Base-by-base conservation (phyloP, 2,888 invertebrate genomes). In the Caenorhabditis panamensis region DNA sequence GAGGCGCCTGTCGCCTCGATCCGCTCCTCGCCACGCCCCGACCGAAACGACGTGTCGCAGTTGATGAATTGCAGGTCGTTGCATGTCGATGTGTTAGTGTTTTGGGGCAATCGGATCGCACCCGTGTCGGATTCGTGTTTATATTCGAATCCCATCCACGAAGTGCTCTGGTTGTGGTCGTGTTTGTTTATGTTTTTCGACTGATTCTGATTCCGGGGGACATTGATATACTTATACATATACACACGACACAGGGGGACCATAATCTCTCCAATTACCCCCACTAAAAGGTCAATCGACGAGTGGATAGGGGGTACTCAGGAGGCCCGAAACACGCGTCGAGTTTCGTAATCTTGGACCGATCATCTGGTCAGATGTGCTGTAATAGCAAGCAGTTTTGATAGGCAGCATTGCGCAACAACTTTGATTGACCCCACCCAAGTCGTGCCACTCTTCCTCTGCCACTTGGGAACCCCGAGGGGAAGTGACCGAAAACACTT, bases 371-470 rank as follows among this genome's bases (percentile, higher is more conserved):
- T 47, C 36, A 77, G 77, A 77, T 77, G 49, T 69, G 64, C 64
- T 73, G 73, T 73, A 66, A 73, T 66, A 51, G 72, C 49, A 69
- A 72, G 67, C 54, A 71, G 78, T 78, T 78, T 78, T 78, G 78
- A 72, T 78, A 78, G 78, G 72, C 71, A 72, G 71, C 47, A 47
- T 78, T 78, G 78, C 78, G 78, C 78, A 78, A 78, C 73, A 66
- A 49, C 58, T 72, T 72, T 73, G 73, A 73, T 73, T 72, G 73
- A 73, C 73, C 73, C 66, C 11, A 22, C 26, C n/a, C n/a, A n/a
- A n/a, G n/a, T 49, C 59, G 11, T 20, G 20, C 16, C 54, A 71
- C 59, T 77, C 76, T 68, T 63, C 63, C 13, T 59, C 31, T 61
- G 28, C 18, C 28, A 13, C 16, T 4, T 18, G 59, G 31, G n/a